These are phyloP conservation scores for Volucella inanis DNA, from an alignment of 2,888 invertebrate genomes.

Conservation along the genomic window DNA sequence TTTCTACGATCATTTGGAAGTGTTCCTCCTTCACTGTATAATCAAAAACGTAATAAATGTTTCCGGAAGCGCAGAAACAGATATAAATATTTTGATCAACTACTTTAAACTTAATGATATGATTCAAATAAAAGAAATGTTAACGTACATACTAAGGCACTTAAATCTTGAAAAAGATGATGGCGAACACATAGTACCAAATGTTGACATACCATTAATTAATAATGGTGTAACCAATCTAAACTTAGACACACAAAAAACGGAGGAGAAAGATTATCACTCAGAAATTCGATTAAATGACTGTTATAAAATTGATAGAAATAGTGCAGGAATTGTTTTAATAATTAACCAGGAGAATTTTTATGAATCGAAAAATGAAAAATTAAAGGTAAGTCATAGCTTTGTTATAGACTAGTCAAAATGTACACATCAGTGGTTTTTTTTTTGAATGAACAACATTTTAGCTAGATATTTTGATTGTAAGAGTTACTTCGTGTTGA, in stretches of 20 bases:
- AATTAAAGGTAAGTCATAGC: conserved; percentile 76
- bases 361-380: conserved; percentile 76
- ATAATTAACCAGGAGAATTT: conserved; percentile 81
- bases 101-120: conserved; percentile 80
- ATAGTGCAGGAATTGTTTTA: conserved; percentile 79
- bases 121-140: conserved; percentile 76
- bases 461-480: too few relatives aligned
- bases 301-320: conserved; percentile 76
- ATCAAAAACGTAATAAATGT: conserved; percentile 77
- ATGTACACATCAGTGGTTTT: not conserved
- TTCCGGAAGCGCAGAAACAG: conserved; percentile 77
- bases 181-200: not conserved
- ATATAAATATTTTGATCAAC: conserved; percentile 78
- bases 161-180: conserved; percentile 39
- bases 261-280: not conserved
- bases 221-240: not conserved
- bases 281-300: conserved; percentile 38
- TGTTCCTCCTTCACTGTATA: conserved; percentile 81
- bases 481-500: too few relatives aligned
- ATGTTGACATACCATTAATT: conserved; percentile 26
- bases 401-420: not conserved
- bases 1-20: conserved; percentile 80
- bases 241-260: not conserved
- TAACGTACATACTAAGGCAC: conserved; percentile 77
- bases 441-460: not conserved